Evolutionary conservation across 2,797 vertebrate species (phyloP).

Genomic region (Onychomys arenicola): DNA sequence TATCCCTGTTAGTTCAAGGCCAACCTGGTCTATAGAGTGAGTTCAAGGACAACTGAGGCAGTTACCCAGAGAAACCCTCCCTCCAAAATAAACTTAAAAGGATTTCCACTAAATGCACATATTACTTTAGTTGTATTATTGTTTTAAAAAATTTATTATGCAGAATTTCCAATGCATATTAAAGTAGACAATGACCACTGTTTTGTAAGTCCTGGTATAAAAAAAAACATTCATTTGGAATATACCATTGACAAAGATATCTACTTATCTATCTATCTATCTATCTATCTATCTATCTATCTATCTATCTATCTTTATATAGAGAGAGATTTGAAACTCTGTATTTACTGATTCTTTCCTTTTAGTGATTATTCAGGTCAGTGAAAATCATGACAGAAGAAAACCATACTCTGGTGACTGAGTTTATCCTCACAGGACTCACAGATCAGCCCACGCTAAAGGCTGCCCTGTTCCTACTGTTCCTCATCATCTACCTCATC

Average conservation of each 20-base stretch:
- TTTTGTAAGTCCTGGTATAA: neutral
- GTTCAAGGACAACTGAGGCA: neutral
- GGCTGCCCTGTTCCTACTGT: conserved; percentile 61
- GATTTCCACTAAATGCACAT: neutral
- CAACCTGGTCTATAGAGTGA: neutral
- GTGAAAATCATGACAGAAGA: conserved; percentile 47
- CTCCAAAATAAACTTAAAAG: neutral
- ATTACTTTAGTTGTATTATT: neutral
- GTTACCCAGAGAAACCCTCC: neutral
- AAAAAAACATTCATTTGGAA: neutral
- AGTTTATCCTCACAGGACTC: conserved; percentile 74
- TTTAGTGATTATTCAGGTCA: neutral
- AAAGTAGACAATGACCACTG: neutral
- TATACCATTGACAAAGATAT: neutral
- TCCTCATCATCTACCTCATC: conserved; percentile 66
- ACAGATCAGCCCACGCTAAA: conserved; percentile 48
- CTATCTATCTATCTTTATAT: no score
- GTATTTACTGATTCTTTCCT: neutral
- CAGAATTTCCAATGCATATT: neutral
- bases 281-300: no score
- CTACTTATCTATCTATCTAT: no score
- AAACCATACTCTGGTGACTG: conserved; percentile 61
- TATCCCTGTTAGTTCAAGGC: neutral
- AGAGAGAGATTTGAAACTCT: neutral
- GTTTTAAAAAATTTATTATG: neutral